Evolutionary conservation across 92 coral and sea anemone species (phyloP).

Genomic region (Diadumene lineata): DNA sequence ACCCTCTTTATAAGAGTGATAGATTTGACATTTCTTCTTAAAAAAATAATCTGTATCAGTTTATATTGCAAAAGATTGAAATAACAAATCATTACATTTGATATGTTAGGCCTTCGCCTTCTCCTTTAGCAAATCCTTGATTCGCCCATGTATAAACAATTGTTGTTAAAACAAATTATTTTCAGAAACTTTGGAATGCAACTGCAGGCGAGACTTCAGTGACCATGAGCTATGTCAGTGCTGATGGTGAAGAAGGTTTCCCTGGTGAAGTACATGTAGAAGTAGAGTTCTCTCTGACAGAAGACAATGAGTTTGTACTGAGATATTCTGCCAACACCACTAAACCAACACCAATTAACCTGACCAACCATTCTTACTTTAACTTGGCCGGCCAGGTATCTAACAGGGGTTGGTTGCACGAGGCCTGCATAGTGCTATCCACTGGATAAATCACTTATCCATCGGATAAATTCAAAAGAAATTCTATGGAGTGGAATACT

Average conservation of each 20-base stretch:
- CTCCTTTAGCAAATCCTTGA: too few species aligned
- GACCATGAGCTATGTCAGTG: constrained; percentile 66
- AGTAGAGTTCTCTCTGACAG: constrained; percentile 64
- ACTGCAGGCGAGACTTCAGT: constrained; percentile 53
- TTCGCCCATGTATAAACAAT: too few species aligned
- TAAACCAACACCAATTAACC: constrained; percentile 76
- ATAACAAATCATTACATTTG: too few species aligned
- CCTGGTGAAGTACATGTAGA: constrained; percentile 78
- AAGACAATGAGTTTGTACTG: constrained; percentile 69
- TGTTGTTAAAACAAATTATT: neutral
- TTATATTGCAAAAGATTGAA: too few species aligned
- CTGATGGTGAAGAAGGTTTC: constrained; percentile 84
- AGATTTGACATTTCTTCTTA: too few species aligned
- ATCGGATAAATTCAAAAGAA: too few species aligned
- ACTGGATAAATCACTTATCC: too few species aligned
- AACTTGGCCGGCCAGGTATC: constrained; percentile 97
- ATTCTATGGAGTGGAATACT: too few species aligned
- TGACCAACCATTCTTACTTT: constrained; percentile 88
- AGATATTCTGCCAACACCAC: constrained; percentile 68
- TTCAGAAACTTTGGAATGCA: constrained; percentile 76
- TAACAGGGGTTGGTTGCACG: neutral
- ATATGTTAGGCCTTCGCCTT: too few species aligned
- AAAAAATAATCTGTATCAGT: too few species aligned
- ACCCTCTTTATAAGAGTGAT: too few species aligned
- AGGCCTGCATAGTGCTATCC: too few species aligned